Evolutionary conservation across 2,113 vertebrate species (phyloP), one percentile per base, ranked within the genome.

Genomic region (Phaethon lepturus): DNA sequence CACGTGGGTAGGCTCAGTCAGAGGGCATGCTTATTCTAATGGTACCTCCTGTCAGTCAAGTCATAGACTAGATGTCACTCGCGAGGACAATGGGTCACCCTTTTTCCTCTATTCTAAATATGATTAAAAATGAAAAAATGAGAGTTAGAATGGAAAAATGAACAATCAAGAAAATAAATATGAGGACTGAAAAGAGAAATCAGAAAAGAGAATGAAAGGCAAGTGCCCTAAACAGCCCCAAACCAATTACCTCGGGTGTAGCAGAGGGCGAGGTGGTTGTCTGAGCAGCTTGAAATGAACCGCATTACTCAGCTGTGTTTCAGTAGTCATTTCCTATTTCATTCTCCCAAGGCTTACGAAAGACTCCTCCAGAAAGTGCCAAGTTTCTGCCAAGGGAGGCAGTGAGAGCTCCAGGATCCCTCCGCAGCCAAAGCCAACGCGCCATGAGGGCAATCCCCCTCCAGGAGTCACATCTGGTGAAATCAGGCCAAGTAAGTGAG

Each of bases 41-140:
- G 90, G 91, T 38, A 90, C 92, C 94, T 86, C 40, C 68, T 77
- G 93, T 85, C 93, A 89, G 29, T 91, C 89, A 95, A n/a, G 67
- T 28, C 95, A 5, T 31, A 66, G 81, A 50, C 82, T n/a, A 64
- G 15, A 91, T 49, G 66, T 91, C 87, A 29, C 62, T 72, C 2
- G 0, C 0, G 72, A 84, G 80, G 77, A 93, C 73, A 9, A 20
- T 18, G 45, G 83, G 76, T 90, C 71, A 76, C 84, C 56, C 79
- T 69, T 26, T 68, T 72, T 52, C 81, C 69, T 95, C 68, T 28
- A 1, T 4, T 56, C 24, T 77, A 92, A 59, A 82, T 63, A 75
- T 8, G 47, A 76, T 68, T 95, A 96, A 95, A 96, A 96, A 78
- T 49, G 83, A 44, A 84, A 82, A 95, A 94, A 89, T 12, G 76